Evolutionary conservation across 2,113 vertebrate species (phyloP).

Genomic region (Deroptyus accipitrinus): DNA sequence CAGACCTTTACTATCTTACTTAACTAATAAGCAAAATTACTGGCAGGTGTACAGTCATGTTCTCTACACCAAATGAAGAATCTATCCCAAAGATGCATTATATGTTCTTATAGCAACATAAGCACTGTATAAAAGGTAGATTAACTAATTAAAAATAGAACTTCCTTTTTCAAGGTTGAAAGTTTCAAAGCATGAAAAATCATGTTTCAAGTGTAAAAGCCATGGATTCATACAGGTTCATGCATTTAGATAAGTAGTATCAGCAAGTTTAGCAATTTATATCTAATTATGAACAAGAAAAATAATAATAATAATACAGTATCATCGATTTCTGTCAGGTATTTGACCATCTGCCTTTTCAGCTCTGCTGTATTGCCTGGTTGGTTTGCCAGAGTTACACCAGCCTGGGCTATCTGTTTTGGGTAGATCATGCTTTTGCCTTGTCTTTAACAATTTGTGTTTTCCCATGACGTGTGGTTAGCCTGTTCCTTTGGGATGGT

Average conservation of each 20-base stretch:
- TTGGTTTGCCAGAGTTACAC: background rate
- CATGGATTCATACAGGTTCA: background rate
- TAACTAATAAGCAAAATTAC: background rate
- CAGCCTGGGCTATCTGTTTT: background rate
- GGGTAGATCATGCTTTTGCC: background rate
- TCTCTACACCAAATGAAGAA: background rate
- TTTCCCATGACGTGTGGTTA: background rate
- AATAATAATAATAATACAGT: background rate
- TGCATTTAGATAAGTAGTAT: background rate
- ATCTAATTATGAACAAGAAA: background rate
- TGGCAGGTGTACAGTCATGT: background rate
- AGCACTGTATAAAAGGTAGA: background rate
- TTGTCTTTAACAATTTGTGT: background rate
- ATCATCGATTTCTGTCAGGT: background rate
- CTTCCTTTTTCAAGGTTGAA: background rate
- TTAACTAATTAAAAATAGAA: background rate
- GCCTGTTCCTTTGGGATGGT: background rate
- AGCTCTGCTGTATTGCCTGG: background rate
- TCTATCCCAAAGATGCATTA: background rate
- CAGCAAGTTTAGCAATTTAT: background rate
- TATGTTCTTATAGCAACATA: background rate
- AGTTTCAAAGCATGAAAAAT: background rate
- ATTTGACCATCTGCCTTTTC: background rate
- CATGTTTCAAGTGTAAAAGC: background rate
- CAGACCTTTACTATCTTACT: background rate